Conservation (phyloP, 2,888 invertebrate genomes). For the Lottia scabra region DNA sequence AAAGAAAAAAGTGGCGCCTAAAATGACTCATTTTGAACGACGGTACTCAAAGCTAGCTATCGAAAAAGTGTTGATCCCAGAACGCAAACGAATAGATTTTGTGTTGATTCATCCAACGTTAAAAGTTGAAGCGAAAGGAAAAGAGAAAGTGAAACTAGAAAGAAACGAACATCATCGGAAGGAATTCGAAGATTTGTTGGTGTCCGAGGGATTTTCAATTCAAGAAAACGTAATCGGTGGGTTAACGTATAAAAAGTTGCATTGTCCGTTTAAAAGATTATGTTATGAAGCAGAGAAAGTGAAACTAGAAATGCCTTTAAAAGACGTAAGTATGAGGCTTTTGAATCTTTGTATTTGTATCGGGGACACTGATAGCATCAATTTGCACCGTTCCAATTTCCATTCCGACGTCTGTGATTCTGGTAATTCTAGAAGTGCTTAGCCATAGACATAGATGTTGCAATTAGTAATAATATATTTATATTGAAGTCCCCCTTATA, state of each 20-base stretch:
- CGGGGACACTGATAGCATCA: no score
- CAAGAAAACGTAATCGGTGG: constrained; percentile 44
- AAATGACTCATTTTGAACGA: constrained; percentile 40
- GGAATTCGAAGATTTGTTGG: constrained; percentile 52
- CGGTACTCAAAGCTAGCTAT: constrained; percentile 48
- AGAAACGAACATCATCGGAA: constrained; percentile 29
- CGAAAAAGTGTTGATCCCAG: constrained; percentile 33
- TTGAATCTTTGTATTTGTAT: no score
- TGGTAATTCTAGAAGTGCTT: no score
- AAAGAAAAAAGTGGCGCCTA: constrained; percentile 24
- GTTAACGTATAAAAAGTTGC: constrained; percentile 52
- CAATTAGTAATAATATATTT: background rate
- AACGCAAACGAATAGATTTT: constrained; percentile 62
- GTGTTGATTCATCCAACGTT: constrained; percentile 52
- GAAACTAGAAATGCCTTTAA: constrained; percentile 66
- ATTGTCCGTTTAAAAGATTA: constrained; percentile 63
- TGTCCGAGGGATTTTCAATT: constrained; percentile 56
- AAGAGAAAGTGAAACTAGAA: constrained; percentile 28
- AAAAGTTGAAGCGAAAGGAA: constrained; percentile 21
- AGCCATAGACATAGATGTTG: background rate
- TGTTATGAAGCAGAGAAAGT: constrained; percentile 65
- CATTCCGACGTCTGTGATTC: no score
- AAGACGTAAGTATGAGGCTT: constrained; percentile 58
- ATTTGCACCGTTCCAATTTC: no score
- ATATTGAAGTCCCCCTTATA: no score